Conservation (phyloP, 2,888 invertebrate species). For the Andrena bicolor region DNA sequence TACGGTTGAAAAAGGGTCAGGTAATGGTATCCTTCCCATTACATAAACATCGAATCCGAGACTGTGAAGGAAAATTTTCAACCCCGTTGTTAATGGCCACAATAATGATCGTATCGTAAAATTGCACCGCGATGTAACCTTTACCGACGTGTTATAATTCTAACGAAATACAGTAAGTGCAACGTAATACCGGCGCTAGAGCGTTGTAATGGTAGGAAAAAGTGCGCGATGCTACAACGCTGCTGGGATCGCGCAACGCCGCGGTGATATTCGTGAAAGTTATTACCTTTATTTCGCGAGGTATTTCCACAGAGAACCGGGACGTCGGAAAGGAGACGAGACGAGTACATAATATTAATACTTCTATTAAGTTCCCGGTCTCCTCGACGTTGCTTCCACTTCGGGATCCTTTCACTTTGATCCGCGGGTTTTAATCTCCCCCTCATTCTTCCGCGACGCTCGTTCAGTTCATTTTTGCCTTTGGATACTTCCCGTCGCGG, state of each 20-base stretch:
- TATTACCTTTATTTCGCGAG: neutral
- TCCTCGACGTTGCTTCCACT: conserved; percentile 11
- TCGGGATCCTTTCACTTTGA: conserved; percentile 23
- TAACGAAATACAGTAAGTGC: neutral
- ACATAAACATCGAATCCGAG: neutral
- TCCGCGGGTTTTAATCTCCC: conserved; percentile 20
- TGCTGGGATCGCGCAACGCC: neutral
- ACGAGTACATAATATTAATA: conserved; percentile 27
- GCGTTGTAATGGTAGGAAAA: neutral
- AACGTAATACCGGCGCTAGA: neutral
- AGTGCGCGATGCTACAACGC: neutral
- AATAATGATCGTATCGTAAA: neutral
- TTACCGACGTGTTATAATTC: neutral
- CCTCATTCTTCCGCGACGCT: neutral
- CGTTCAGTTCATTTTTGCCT: conserved; percentile 28
- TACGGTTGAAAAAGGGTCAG: neutral
- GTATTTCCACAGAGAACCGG: neutral
- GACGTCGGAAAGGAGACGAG: neutral
- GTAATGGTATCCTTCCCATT: neutral
- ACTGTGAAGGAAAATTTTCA: neutral
- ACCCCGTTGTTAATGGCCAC: neutral
- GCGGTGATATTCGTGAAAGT: conserved; percentile 1
- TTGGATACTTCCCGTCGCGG: neutral
- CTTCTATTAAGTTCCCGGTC: conserved; percentile 27
- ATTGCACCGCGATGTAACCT: neutral